Evolutionary conservation across 2,113 vertebrate genomes (phyloP).

Genomic region (Struthidea cinerea): DNA sequence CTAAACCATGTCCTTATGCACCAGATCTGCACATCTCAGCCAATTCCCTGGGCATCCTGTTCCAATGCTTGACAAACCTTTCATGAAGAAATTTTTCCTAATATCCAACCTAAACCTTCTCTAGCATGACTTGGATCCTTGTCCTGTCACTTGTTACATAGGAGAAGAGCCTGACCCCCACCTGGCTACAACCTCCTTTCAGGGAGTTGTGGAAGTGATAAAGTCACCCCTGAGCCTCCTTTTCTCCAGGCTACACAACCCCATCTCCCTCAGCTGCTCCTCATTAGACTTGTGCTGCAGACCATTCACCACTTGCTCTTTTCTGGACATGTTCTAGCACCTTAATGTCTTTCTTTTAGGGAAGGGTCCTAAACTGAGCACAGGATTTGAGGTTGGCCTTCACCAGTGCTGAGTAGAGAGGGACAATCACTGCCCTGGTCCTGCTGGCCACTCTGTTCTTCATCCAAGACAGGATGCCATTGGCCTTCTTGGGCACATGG

Average conservation of each 20-base stretch:
- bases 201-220: background rate
- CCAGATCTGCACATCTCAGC: background rate
- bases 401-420: background rate
- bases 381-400: background rate
- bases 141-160: background rate
- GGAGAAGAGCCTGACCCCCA: background rate
- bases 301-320: background rate
- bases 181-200: background rate
- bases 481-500: background rate
- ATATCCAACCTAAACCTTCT: background rate
- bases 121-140: background rate
- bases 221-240: background rate
- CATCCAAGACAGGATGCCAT: background rate
- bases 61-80: background rate
- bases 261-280: background rate
- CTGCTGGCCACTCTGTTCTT: background rate
- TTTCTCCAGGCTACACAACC: background rate
- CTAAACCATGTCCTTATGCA: background rate
- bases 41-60: background rate
- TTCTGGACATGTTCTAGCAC: background rate
- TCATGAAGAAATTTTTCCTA: background rate
- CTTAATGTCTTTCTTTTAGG: background rate
- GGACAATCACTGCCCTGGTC: background rate
- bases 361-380: background rate
- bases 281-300: background rate